Percentiles rank a stretch among this genome's conserved stretches.
phyloP scores from a whole-genome alignment of 2,888 invertebrate genomes.

The Aproaerema taeniolella region DNA sequence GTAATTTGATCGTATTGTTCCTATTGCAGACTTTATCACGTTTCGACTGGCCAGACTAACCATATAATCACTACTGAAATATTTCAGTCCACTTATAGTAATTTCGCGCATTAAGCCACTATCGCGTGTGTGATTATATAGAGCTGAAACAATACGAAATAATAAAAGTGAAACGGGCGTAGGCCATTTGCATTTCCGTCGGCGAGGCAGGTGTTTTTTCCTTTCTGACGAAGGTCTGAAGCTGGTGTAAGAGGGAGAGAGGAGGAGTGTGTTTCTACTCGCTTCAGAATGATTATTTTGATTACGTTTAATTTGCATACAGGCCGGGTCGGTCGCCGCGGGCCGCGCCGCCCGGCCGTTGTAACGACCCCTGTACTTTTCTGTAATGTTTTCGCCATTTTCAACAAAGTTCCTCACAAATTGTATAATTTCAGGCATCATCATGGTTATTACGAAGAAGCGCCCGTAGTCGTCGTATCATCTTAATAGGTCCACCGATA shows the following conservation, averaged over 20 bases:
- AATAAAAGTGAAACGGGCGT: constrained; percentile 62
- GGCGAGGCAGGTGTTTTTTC: constrained; percentile 43
- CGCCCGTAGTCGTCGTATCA: constrained; percentile 62
- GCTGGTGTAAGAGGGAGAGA: constrained; percentile 47
- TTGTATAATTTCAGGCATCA: constrained; percentile 74
- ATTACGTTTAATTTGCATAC: constrained; percentile 77
- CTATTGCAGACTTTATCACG: constrained; percentile 41
- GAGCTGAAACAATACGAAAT: constrained; percentile 61
- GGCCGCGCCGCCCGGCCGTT: constrained; percentile 51
- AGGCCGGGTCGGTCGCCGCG: constrained; percentile 50
- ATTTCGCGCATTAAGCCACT: constrained; percentile 61
- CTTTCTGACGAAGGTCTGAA: constrained; percentile 30
- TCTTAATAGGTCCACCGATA: constrained; percentile 58
- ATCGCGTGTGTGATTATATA: constrained; percentile 60
- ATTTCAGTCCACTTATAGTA: constrained; percentile 61
- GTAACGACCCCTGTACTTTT: constrained; percentile 73
- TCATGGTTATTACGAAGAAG: constrained; percentile 75
- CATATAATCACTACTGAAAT: constrained; percentile 55
- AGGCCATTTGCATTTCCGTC: constrained; percentile 63
- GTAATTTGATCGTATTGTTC: constrained; percentile 33
- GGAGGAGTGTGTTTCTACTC: constrained; percentile 37
- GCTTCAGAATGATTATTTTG: constrained; percentile 73
- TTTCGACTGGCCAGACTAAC: constrained; percentile 36
- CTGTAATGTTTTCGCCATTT: constrained; percentile 78
- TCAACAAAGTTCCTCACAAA: constrained; percentile 76